Percentiles rank a stretch among this genome's conserved stretches.
Evolutionary conservation across 2,888 invertebrate genomes (phyloP).

Genomic region (Epinotia bilunana): DNA sequence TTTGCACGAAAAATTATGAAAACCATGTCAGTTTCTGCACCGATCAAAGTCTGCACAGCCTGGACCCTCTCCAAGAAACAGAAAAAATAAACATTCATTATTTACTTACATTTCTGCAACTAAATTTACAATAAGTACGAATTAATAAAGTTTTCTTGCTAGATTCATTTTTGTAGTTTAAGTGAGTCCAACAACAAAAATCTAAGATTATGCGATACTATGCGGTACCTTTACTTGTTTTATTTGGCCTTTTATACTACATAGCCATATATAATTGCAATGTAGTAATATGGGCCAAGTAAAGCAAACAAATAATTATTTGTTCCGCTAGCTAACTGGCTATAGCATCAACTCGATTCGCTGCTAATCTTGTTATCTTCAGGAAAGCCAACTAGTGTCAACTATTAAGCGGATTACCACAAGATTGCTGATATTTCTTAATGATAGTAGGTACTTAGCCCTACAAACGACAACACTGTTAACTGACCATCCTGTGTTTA

Average conservation of each 20-base stretch:
- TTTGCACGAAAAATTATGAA: too few relatives aligned
- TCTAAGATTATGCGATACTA: neutral
- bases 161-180: too few relatives aligned
- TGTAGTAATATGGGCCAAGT: neutral
- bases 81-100: neutral
- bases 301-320: slow-evolving; percentile 17
- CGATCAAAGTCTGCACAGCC: too few relatives aligned
- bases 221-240: neutral
- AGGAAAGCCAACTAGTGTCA: slow-evolving; percentile 39
- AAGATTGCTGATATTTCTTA: slow-evolving; percentile 33
- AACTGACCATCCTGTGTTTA: too few relatives aligned
- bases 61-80: too few relatives aligned
- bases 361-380: slow-evolving; percentile 33
- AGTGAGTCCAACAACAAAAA: neutral
- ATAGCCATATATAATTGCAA: neutral
- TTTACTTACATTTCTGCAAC: neutral
- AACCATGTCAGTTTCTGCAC: too few relatives aligned
- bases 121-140: neutral
- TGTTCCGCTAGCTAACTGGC: neutral
- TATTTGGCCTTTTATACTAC: neutral
- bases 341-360: slow-evolving; percentile 25
- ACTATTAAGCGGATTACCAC: slow-evolving; percentile 39
- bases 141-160: neutral
- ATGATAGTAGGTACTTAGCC: slow-evolving; percentile 33
- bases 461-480: too few relatives aligned